Evolutionary conservation across 1,140 invertebrate genomes (phyloP), one percentile per base, ranked within the genome.

Genomic region (Myzus persicae): DNA sequence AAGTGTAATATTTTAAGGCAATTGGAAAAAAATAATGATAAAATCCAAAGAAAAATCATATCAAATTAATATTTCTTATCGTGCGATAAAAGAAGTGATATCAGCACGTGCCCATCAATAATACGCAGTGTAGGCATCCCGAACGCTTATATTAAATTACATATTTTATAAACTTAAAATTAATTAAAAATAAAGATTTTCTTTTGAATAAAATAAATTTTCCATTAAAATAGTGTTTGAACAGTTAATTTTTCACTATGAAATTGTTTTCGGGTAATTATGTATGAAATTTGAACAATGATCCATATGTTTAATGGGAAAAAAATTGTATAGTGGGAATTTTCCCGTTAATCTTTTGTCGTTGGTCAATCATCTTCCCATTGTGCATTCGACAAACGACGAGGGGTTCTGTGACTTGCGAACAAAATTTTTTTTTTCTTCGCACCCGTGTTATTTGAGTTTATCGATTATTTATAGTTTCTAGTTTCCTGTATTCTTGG

Each of bases 331-430:
- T 46, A 14, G 6, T 81, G 90, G 90, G 90, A 91, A 91, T 91
- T 91, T 91, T 91, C 90, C 42, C 42, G 42, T 81, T 91, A 76
- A 91, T 91, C 90, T 91, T 46, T 91, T 91, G 90, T 91, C 59
- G 90, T 91, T 81, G 90, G 67, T 91, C 90, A 91, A 91, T 76
- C 89, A 90, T 42, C 89, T 67, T 67, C 89, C 54, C 54, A 90
- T 90, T 90, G 89, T 90, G 54, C 89, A n/a, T 90, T 44, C 40
- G 82, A 42, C 31, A 14, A n/a, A 76, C 31, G 59, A 67, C 82
- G 89, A 90, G 54, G 26, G 89, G 54, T 51, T 18, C 54, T 90
- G 36, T 44, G 38, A 59, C 40, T 90, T 20, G 54, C 7, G 89
- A 67, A 42, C 38, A 40, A 18, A 90, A 7, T 67, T 40, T 24